These are phyloP conservation scores for Coregonus suidteri DNA, from an alignment of 2,797 vertebrate genomes.

Conservation along the genomic window DNA sequence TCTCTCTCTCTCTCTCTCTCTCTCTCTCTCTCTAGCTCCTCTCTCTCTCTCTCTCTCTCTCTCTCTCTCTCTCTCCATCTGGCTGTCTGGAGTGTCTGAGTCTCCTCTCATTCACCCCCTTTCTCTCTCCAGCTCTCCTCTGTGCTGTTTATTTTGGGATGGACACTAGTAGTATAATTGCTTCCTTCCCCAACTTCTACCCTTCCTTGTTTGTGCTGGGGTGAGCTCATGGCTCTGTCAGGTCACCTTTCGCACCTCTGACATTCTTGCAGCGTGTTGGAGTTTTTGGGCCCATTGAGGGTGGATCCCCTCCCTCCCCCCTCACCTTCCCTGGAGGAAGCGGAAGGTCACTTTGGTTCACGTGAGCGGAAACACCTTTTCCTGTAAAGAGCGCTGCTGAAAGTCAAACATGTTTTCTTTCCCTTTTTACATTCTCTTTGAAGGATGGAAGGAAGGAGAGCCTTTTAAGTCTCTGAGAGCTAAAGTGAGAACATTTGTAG, in stretches of 20 bases:
- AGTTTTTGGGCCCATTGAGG: constrained; percentile 23
- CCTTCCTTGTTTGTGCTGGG: constrained; percentile 39
- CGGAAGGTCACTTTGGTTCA: constrained; percentile 54
- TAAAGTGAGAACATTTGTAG: constrained; percentile 72
- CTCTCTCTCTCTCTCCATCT: background rate
- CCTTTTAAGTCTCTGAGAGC: constrained; percentile 59
- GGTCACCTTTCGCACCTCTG: constrained; percentile 55
- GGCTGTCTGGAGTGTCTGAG: background rate
- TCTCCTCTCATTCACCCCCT: background rate
- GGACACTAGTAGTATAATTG: constrained; percentile 41
- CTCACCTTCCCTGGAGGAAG: constrained; percentile 56
- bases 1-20: constrained; percentile 6
- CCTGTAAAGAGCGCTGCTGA: constrained; percentile 54
- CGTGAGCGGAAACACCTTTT: constrained; percentile 66
- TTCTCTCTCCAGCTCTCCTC: background rate
- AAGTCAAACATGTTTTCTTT: constrained; percentile 66
- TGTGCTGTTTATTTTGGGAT: constrained; percentile 47
- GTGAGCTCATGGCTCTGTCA: constrained; percentile 43
- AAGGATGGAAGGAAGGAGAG: constrained; percentile 51
- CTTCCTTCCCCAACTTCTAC: constrained; percentile 63
- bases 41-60: constrained; percentile 6
- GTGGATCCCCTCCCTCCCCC: constrained; percentile 19
- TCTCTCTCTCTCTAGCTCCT: constrained; percentile 2
- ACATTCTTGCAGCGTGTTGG: constrained; percentile 30
- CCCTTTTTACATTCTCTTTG: constrained; percentile 59